A percentile compares a stretch with the other conserved stretches of the same genome.
Conservation (phyloP, 2,888 invertebrate genomes). For the Dicyrtoma fusca region DNA sequence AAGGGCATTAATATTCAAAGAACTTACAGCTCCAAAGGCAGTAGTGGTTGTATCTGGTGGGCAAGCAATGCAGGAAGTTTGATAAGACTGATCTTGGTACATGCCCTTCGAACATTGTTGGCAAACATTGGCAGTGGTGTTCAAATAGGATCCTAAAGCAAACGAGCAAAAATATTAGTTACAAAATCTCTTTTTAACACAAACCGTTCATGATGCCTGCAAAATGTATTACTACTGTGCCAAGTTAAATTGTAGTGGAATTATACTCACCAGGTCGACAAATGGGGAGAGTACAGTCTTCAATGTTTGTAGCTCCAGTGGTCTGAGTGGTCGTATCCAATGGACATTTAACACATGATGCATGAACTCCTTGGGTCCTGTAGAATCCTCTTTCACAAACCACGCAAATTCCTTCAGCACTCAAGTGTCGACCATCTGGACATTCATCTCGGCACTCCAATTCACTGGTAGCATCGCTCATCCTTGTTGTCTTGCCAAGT, state of each 20-base stretch:
- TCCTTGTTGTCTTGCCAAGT: slow-evolving; percentile 87
- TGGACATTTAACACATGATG: slow-evolving; percentile 86
- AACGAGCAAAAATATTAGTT: slow-evolving; percentile 24
- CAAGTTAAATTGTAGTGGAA: slow-evolving; percentile 8
- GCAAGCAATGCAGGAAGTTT: slow-evolving; percentile 82
- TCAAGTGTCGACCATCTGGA: slow-evolving; percentile 79
- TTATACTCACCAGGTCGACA: slow-evolving; percentile 69
- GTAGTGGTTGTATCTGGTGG: slow-evolving; percentile 93
- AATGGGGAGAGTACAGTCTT: slow-evolving; percentile 90
- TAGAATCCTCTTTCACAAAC: slow-evolving; percentile 88
- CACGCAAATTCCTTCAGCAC: slow-evolving; percentile 86
- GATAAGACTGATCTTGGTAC: slow-evolving; percentile 86
- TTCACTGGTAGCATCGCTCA: slow-evolving; percentile 82
- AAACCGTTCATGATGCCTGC: neutral
- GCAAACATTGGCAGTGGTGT: slow-evolving; percentile 83
- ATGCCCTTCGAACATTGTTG: slow-evolving; percentile 84
- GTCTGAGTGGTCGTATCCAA: slow-evolving; percentile 86
- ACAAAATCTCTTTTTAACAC: neutral
- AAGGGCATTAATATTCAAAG: neutral
- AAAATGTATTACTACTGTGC: neutral
- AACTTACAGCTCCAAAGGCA: slow-evolving; percentile 76
- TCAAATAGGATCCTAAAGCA: slow-evolving; percentile 78
- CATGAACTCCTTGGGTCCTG: slow-evolving; percentile 82
- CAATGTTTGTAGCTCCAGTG: slow-evolving; percentile 78
- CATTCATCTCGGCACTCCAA: slow-evolving; percentile 88